phyloP scores from a whole-genome alignment of 2,888 invertebrate species.

The Meiosimyza decipiens region DNA sequence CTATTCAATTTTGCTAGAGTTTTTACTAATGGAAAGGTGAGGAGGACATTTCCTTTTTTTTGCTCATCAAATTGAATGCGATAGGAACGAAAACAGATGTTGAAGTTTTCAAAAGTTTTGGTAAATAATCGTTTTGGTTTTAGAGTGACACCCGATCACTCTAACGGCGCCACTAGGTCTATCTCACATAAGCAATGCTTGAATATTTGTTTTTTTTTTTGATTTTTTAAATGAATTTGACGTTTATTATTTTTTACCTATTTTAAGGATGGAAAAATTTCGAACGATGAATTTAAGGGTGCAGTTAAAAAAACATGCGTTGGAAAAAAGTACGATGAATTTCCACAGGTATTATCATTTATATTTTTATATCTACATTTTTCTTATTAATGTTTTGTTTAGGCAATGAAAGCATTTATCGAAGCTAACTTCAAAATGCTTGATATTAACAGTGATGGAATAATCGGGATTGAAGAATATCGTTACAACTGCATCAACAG shows the following conservation, averaged over 20 bases:
- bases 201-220: too few relatives aligned
- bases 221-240: too few relatives aligned
- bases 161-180: too few relatives aligned
- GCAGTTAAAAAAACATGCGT: conserved; percentile 85
- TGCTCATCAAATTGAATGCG: too few relatives aligned
- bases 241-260: not conserved
- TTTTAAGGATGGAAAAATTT: conserved; percentile 81
- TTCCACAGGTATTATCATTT: conserved; percentile 72
- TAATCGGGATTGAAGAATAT: conserved; percentile 83
- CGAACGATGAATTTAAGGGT: conserved; percentile 82
- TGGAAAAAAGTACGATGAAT: conserved; percentile 80
- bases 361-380: not conserved
- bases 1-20: too few relatives aligned
- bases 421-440: conserved; percentile 86
- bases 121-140: too few relatives aligned
- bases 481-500: conserved; percentile 85
- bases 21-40: too few relatives aligned
- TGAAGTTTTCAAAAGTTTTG: too few relatives aligned
- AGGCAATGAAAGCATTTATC: conserved; percentile 86
- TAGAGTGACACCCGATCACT: too few relatives aligned
- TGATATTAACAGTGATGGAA: conserved; percentile 83
- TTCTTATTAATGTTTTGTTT: conserved; percentile 31
- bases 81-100: too few relatives aligned
- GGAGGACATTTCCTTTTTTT: too few relatives aligned
- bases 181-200: too few relatives aligned